Base-by-base conservation (phyloP, 2,113 vertebrate genomes). In the Capreolus pygargus region DNA sequence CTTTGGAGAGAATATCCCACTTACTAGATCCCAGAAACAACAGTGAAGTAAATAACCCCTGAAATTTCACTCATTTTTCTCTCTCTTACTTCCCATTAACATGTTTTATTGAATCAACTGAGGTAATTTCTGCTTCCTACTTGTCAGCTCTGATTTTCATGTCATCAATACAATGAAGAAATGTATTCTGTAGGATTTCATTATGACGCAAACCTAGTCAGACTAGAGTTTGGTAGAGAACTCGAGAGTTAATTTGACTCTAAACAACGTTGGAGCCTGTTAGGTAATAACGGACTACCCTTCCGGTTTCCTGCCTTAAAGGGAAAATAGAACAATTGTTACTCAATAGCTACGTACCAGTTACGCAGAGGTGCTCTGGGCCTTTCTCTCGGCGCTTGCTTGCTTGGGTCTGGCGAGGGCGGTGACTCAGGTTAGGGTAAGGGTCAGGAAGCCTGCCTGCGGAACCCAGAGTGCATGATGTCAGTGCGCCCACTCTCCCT, bases 401-500 rank as follows among this genome's bases (percentile, higher is more conserved):
- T 91, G 91, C 85, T 97, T 15, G 19, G 67, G 98, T 54, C 97
- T 93, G 43, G 47, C 10, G 57, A 25, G 45, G 61, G 7, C 1
- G 2, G 1, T n/a, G 33, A 23, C 25, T 17, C 19, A 2, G 3
- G 39, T 23, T 30, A 76, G 45, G 4, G 33, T 27, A 27, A 47
- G 0, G 57, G 7, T 64, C 6, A 6, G 3, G 58, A 64, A 7
- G 52, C 36, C 0, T 27, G 23, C 7, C 9, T 9, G n/a, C 1
- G 6, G 9, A 70, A n/a, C 23, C 39, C 70, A 27, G 14, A 27
- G 70, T 43, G 23, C 23, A 14, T 7, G 21, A 74, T 7, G 70
- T 99, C 79, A 98, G 98, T 4, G 99, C 98, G 61, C 99, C 1
- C 98, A 99, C 60, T 99, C 99, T 88, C 99, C 99, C 99, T 98